Evolutionary conservation across 2,797 vertebrate species (phyloP).

Genomic region (Pangasius larnaudii): DNA sequence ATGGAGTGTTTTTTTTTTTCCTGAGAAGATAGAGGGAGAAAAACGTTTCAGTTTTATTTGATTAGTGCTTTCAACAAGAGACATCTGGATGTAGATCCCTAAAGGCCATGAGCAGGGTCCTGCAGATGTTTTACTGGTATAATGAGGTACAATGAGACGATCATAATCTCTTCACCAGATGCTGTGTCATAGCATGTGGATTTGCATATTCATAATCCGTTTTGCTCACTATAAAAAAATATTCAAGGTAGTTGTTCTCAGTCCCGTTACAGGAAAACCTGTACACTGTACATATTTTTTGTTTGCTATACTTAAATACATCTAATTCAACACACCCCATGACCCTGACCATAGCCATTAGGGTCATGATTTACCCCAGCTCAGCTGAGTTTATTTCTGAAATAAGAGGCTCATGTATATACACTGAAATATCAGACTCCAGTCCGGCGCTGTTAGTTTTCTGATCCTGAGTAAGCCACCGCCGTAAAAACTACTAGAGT

Average conservation of each 20-base stretch:
- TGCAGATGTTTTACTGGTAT: neutral
- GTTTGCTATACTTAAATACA: neutral
- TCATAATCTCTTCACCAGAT: neutral
- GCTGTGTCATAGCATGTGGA: neutral
- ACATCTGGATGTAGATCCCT: neutral
- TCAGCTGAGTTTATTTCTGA: constrained; percentile 1
- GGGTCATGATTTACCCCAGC: neutral
- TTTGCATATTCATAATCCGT: neutral
- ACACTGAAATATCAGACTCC: neutral
- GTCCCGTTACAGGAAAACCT: too few species aligned
- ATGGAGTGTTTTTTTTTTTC: neutral
- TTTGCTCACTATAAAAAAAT: neutral
- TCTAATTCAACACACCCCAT: neutral
- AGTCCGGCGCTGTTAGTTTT: neutral
- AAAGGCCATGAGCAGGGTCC: neutral
- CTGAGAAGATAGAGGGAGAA: neutral
- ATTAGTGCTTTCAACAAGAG: neutral
- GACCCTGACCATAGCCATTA: neutral
- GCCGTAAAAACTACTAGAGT: constrained; percentile 24
- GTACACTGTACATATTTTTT: neutral
- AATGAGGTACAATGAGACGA: neutral
- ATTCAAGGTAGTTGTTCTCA: neutral
- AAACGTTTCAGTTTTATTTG: neutral
- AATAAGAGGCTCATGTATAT: neutral
- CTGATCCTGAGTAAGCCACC: constrained; percentile 33